Base-by-base conservation (phyloP, 2,113 vertebrate species). In the Sinocyclocheilus rhinocerous region DNA sequence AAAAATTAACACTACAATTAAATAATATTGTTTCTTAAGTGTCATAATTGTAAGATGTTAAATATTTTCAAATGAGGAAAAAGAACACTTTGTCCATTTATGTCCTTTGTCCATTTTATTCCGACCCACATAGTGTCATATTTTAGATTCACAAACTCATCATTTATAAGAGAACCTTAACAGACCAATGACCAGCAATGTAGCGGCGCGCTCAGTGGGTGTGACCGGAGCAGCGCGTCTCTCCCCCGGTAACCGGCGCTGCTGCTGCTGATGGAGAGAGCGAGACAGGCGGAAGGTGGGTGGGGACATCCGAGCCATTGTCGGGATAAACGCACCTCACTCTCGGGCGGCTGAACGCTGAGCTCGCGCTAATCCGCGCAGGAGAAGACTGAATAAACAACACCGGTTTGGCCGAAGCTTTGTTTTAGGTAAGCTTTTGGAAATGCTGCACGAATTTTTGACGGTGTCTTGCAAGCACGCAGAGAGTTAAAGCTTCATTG, bases 251-350 rank as follows among this genome's bases (percentile, higher is more conserved):
- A 9, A 13, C 33, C 20, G 59, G 22, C 39, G 39, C n/a, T 50
- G 61, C 79, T 59, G 55, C 20, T 39, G 57, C 22, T 50, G 80
- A 24, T 26, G 57, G 48, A 13, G 48, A 50, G 48, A 55, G 48
- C 4, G 59, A 42, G 57, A 81, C 78, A 26, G 61, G 4, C 61
- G 42, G 39, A 50, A 82, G 24, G 80, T 45, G 63, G 79, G 79
- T 67, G 79, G 20, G 52, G 76, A 61, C 76, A 39, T 79, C 16
- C 6, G n/a, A 48, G 79, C 29, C 59, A 65, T 81, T 65, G 36
- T 65, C 36, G 55, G 36, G 39, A 48, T 67, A 48, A 67, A 26
- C 61, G 12, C 39, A 81, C 59, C 79, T 59, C 39, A 65, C 39
- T 13, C 39, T 79, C 50, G 26, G 29, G 16, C 29, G 55, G 36